Evolutionary conservation across 1,140 invertebrate species (phyloP).

Genomic region (Aplysia californica): DNA sequence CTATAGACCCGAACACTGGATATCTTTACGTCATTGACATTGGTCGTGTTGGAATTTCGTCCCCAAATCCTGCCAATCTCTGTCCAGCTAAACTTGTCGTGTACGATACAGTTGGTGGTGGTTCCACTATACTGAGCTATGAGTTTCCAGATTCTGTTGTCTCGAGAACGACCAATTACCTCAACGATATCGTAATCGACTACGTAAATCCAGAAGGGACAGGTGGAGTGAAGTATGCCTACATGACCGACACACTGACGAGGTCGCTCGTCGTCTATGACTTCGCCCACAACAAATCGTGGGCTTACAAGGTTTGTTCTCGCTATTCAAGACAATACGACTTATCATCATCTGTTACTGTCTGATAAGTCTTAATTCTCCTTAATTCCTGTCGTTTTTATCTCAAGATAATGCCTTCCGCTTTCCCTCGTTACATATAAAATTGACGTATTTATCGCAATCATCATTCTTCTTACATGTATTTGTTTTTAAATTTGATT

Average conservation of each 20-base stretch:
- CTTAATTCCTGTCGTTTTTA: too few relatives aligned
- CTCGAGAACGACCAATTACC: constrained; percentile 31
- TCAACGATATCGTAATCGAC: constrained; percentile 52
- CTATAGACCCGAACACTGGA: constrained; percentile 31
- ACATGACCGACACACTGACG: constrained; percentile 43
- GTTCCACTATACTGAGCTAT: constrained; percentile 30
- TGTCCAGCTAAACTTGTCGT: constrained; percentile 49
- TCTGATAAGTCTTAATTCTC: too few relatives aligned
- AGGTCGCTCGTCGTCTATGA: constrained; percentile 45
- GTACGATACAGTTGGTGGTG: constrained; percentile 40
- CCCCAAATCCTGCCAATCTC: constrained; percentile 5
- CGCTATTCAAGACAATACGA: too few relatives aligned
- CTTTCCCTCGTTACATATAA: too few relatives aligned
- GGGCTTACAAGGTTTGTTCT: too few relatives aligned
- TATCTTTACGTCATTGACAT: constrained; percentile 49
- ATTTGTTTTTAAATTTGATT: too few relatives aligned
- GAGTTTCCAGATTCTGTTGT: constrained; percentile 37
- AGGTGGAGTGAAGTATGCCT: too few relatives aligned
- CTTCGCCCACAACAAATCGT: constrained; percentile 31
- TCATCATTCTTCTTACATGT: too few relatives aligned
- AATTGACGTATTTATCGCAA: too few relatives aligned
- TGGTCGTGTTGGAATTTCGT: constrained; percentile 6
- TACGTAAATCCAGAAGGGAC: constrained; percentile 30
- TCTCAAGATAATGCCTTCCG: too few relatives aligned
- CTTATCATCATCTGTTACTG: too few relatives aligned